These are phyloP conservation scores for Macrosiphum euphorbiae DNA, from an alignment of 2,888 invertebrate genomes.

Conservation along the genomic window DNA sequence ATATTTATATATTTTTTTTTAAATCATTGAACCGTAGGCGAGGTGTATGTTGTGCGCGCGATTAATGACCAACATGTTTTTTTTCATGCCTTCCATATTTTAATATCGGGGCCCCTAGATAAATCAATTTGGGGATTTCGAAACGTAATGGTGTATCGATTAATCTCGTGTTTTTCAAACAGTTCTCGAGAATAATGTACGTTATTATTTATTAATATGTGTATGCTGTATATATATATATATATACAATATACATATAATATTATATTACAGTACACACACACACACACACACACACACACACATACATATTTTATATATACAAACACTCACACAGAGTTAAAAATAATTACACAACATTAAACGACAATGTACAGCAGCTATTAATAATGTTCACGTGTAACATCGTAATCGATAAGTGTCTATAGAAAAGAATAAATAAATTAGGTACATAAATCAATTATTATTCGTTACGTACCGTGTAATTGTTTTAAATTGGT, in stretches of 20 bases:
- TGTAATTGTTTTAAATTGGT: slow-evolving; percentile 2
- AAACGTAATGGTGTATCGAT: slow-evolving; percentile 52
- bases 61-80: slow-evolving; percentile 46
- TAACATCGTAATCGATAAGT: slow-evolving; percentile 35
- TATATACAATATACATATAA: neutral
- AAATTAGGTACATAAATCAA: slow-evolving; percentile 8
- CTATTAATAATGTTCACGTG: slow-evolving; percentile 45
- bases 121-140: slow-evolving; percentile 62
- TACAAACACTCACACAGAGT: neutral
- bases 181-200: slow-evolving; percentile 17
- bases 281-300: neutral
- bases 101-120: slow-evolving; percentile 42
- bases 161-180: slow-evolving; percentile 20
- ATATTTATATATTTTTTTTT: neutral
- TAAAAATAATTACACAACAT: slow-evolving; percentile 23
- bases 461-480: neutral
- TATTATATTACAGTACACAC: neutral
- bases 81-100: slow-evolving; percentile 4
- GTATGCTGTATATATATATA: neutral
- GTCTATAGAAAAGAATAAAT: neutral
- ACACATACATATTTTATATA: neutral
- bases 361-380: neutral
- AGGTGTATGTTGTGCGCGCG: slow-evolving; percentile 12
- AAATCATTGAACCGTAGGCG: slow-evolving; percentile 37
- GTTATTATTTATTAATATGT: neutral